Evolutionary conservation across 2,113 vertebrate genomes (phyloP).

Genomic region (Lasiurus cinereus): DNA sequence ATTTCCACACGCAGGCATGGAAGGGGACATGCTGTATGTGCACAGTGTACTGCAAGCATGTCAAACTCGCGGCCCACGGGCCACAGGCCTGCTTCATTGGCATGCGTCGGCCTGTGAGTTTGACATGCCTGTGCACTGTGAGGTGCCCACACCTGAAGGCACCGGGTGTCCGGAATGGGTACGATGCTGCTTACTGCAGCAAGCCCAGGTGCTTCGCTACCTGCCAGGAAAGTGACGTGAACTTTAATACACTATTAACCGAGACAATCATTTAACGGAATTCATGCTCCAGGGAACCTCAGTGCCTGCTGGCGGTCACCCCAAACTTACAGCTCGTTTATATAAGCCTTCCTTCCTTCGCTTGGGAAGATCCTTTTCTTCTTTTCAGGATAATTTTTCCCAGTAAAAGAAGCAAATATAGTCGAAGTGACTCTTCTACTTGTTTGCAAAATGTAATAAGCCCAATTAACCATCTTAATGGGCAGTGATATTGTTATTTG

Average conservation of each 20-base stretch:
- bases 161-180: background rate
- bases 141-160: background rate
- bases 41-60: no score
- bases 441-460: background rate
- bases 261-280: background rate
- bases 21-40: background rate
- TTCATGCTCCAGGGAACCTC: background rate
- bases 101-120: no score
- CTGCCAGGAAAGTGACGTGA: background rate
- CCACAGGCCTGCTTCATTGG: no score
- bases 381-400: background rate
- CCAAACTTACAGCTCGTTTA: background rate
- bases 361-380: background rate
- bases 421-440: conserved; percentile 1
- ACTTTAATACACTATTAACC: background rate
- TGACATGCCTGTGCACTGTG: no score
- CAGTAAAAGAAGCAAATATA: background rate
- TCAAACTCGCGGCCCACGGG: no score
- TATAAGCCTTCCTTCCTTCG: background rate
- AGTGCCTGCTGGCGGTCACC: background rate
- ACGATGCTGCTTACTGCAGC: no score
- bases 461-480: background rate
- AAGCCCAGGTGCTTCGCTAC: background rate
- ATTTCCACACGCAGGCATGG: background rate
- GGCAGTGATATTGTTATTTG: no score